These are phyloP conservation scores for Saxidomus purpurata DNA, from an alignment of 1,140 invertebrate species.

Conservation along the genomic window DNA sequence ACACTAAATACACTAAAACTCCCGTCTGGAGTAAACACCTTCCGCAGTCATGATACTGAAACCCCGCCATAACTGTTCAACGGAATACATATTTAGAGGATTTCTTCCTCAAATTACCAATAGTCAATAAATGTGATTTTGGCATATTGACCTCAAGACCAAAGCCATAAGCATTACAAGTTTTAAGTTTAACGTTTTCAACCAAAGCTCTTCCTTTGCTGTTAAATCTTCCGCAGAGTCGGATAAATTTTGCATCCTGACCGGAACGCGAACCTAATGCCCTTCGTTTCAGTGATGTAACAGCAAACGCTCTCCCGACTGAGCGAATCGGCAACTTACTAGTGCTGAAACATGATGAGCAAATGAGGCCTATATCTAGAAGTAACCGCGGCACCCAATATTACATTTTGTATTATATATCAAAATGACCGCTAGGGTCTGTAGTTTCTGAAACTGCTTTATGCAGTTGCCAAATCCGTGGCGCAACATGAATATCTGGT, in stretches of 20 bases:
- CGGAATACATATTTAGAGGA: constrained; percentile 25
- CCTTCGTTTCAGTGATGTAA: neutral
- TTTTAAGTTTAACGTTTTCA: constrained; percentile 58
- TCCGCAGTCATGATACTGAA: neutral
- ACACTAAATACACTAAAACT: constrained; percentile 13
- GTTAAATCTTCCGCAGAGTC: no score
- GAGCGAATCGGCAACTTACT: constrained; percentile 61
- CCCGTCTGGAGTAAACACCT: neutral
- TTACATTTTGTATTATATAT: no score
- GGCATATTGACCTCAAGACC: neutral
- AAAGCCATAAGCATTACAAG: constrained; percentile 51
- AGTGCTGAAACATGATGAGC: no score
- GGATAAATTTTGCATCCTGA: constrained; percentile 11
- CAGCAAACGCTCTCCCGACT: constrained; percentile 53
- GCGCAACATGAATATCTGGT: no score
- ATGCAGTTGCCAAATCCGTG: no score
- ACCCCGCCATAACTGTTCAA: neutral
- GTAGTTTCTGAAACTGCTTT: no score
- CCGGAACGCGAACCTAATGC: constrained; percentile 31
- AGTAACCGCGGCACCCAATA: no score
- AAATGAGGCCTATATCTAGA: no score
- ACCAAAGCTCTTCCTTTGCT: neutral
- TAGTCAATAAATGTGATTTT: constrained; percentile 13
- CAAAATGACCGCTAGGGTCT: no score
- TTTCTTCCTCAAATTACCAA: constrained; percentile 12